A percentile compares a stretch with the other conserved stretches of the same genome.
phyloP scores from a whole-genome alignment of 1,140 invertebrate species.

The Epicauta chinensis region DNA sequence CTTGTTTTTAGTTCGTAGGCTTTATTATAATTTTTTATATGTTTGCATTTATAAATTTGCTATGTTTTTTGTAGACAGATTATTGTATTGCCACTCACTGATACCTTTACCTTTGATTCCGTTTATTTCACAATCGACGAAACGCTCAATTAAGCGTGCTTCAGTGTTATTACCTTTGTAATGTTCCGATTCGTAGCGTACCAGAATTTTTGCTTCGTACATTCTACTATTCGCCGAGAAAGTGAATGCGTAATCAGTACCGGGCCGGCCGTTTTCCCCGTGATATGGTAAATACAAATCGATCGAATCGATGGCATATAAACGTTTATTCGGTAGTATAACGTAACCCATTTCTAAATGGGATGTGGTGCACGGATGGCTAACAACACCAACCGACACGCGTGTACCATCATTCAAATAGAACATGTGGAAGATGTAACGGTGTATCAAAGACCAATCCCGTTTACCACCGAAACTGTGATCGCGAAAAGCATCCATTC shows the following conservation, averaged over 20 bases:
- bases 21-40: not conserved
- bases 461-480: slow-evolving; percentile 63
- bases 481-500: slow-evolving; percentile 55
- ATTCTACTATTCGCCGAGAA: slow-evolving; percentile 51
- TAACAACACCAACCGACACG: slow-evolving; percentile 57
- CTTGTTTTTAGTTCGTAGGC: not conserved
- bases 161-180: slow-evolving; percentile 62
- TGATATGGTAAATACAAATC: slow-evolving; percentile 58
- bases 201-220: slow-evolving; percentile 49
- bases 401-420: slow-evolving; percentile 56
- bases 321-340: slow-evolving; percentile 49
- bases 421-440: slow-evolving; percentile 65
- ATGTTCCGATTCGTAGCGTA: slow-evolving; percentile 52
- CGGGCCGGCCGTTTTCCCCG: slow-evolving; percentile 58
- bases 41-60: too few species aligned
- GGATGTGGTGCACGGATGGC: slow-evolving; percentile 57
- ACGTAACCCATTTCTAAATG: slow-evolving; percentile 60
- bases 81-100: slow-evolving; percentile 63
- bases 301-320: slow-evolving; percentile 51
- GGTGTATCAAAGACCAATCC: slow-evolving; percentile 64
- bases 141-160: slow-evolving; percentile 60
- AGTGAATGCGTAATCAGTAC: slow-evolving; percentile 54
- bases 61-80: slow-evolving; percentile 26
- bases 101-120: slow-evolving; percentile 58
- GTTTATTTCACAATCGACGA: slow-evolving; percentile 56